phyloP scores from a whole-genome alignment of 2,113 vertebrate genomes.

The Phycodurus eques region DNA sequence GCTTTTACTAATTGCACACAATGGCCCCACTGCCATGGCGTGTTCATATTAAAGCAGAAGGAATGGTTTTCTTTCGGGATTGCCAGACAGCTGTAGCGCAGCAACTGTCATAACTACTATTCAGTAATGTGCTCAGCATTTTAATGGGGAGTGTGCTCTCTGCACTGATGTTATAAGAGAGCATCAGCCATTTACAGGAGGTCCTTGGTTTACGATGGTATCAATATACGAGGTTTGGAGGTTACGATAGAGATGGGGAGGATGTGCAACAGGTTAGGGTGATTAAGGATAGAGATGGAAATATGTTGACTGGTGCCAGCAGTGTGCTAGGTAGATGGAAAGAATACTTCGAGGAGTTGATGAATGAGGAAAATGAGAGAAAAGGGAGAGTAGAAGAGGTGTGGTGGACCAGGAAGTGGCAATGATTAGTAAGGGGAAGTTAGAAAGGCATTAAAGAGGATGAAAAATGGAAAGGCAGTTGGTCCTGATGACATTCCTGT shows the following conservation, averaged over 20 bases:
- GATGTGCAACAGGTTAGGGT: too few relatives aligned
- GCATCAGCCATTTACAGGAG: not conserved
- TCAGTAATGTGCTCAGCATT: slow-evolving; percentile 12
- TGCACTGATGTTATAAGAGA: not conserved
- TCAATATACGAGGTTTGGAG: not conserved
- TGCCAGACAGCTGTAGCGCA: not conserved
- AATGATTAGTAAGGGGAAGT: too few relatives aligned
- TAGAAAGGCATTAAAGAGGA: too few relatives aligned
- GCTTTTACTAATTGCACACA: slow-evolving; percentile 41
- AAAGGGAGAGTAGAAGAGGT: too few relatives aligned
- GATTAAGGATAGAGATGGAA: too few relatives aligned
- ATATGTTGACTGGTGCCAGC: too few relatives aligned
- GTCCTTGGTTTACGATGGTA: not conserved
- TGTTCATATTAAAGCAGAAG: slow-evolving; percentile 33
- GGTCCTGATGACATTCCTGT: too few relatives aligned
- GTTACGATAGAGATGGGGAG: not conserved
- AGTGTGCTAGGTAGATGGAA: too few relatives aligned
- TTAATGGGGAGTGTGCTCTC: not conserved
- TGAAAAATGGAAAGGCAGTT: too few relatives aligned
- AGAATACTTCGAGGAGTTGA: too few relatives aligned
- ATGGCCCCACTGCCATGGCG: slow-evolving; percentile 35
- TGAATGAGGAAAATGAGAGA: too few relatives aligned
- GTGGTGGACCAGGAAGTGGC: too few relatives aligned
- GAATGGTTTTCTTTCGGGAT: not conserved
- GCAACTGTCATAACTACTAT: slow-evolving; percentile 6